phyloP scores from a whole-genome alignment of 2,888 invertebrate species.

The Loripinus fragilis region DNA sequence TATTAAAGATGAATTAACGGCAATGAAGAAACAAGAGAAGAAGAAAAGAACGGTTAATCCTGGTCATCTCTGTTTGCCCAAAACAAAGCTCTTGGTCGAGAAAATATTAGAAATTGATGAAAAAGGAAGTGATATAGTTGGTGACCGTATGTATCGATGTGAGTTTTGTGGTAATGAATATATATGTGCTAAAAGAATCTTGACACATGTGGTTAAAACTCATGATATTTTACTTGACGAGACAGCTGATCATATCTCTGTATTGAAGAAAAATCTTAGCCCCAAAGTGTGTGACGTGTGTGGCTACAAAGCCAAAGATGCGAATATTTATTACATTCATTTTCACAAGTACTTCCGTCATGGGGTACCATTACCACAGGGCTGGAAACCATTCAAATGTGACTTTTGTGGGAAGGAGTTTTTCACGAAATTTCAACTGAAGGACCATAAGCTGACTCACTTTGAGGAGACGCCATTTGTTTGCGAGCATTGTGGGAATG shows the following conservation, averaged over 20 bases:
- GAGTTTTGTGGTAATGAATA: constrained; percentile 71
- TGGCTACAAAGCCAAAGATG: constrained; percentile 74
- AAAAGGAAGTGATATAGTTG: constrained; percentile 40
- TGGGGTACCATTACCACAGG: constrained; percentile 74
- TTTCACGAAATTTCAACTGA: constrained; percentile 75
- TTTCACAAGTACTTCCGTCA: constrained; percentile 78
- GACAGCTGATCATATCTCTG: constrained; percentile 55
- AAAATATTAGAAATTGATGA: constrained; percentile 55
- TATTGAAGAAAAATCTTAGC: constrained; percentile 53
- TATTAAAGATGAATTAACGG: neutral
- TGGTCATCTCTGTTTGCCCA: constrained; percentile 21
- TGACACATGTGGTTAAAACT: constrained; percentile 69
- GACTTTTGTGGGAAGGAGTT: constrained; percentile 77
- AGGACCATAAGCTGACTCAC: constrained; percentile 74
- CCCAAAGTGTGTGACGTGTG: constrained; percentile 75
- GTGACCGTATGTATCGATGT: constrained; percentile 64
- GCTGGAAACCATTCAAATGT: constrained; percentile 74
- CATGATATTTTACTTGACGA: constrained; percentile 67
- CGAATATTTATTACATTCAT: constrained; percentile 74
- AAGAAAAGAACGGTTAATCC: constrained; percentile 4
- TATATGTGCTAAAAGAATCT: constrained; percentile 69
- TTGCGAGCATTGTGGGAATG: constrained; percentile 76
- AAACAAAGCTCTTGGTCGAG: constrained; percentile 32
- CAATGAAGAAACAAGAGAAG: constrained; percentile 3
- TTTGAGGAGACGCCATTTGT: constrained; percentile 72